Conservation (phyloP, 2,888 invertebrate genomes). For the Salticus scenicus region DNA sequence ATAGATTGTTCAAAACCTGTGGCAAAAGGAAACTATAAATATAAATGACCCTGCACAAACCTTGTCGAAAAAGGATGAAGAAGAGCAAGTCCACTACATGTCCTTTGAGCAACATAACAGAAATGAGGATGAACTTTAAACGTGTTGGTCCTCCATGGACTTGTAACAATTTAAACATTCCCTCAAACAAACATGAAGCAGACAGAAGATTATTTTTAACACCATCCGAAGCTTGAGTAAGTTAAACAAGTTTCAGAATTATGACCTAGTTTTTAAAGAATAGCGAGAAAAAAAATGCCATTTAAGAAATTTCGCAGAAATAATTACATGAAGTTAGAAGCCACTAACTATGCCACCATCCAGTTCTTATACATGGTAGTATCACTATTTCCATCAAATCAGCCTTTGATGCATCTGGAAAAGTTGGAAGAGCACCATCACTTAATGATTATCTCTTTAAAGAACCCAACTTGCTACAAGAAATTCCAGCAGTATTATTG, state of each 20-base stretch:
- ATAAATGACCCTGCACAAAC: background rate
- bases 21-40: background rate
- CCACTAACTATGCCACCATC: no score
- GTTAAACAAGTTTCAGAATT: no score
- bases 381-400: background rate
- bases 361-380: no score
- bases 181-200: no score
- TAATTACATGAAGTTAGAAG: no score
- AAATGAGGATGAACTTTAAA: background rate
- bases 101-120: background rate
- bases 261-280: no score
- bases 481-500: background rate
- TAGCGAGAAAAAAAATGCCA: no score
- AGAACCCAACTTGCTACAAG: no score
- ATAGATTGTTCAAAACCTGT: background rate
- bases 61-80: background rate
- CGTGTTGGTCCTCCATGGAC: background rate
- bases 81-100: background rate
- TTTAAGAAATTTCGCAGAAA: no score
- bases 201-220: no score
- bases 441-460: background rate
- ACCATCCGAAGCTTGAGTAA: background rate
- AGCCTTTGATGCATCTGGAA: background rate
- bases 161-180: no score
- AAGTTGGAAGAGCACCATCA: conserved; percentile 7